Evolutionary conservation across 2,888 invertebrate species (phyloP).

Genomic region (Andricus curvator): DNA sequence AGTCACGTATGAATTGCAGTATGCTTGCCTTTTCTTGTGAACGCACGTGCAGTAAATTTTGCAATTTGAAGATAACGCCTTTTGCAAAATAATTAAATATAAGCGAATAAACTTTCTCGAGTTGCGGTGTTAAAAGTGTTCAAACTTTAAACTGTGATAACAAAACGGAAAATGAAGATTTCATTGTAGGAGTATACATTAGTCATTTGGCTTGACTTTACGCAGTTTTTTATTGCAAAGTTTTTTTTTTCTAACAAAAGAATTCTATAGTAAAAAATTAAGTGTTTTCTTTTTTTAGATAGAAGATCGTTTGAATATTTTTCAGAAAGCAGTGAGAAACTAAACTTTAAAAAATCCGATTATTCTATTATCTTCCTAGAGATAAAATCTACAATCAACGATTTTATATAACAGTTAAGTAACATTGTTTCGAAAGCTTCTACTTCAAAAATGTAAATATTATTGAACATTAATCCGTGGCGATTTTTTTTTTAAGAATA

Average conservation of each 20-base stretch:
- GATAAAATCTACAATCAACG: constrained; percentile 4
- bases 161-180: neutral
- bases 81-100: constrained; percentile 10
- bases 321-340: too few relatives aligned
- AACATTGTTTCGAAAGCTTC: neutral
- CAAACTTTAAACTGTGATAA: neutral
- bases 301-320: too few relatives aligned
- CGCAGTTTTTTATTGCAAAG: too few relatives aligned
- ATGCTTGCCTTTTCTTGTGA: constrained; percentile 11
- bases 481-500: too few relatives aligned
- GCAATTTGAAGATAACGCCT: constrained; percentile 16
- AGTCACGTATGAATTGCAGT: constrained; percentile 28
- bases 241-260: too few relatives aligned
- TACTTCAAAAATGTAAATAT: neutral
- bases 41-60: constrained; percentile 33
- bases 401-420: neutral
- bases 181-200: neutral
- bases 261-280: too few relatives aligned
- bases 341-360: neutral
- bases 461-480: neutral
- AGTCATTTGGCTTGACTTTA: neutral
- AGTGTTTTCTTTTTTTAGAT: too few relatives aligned
- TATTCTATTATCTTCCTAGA: neutral
- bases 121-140: neutral
- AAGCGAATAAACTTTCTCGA: neutral